Conservation (phyloP, 2,797 vertebrate species). For the Labroides dimidiatus region DNA sequence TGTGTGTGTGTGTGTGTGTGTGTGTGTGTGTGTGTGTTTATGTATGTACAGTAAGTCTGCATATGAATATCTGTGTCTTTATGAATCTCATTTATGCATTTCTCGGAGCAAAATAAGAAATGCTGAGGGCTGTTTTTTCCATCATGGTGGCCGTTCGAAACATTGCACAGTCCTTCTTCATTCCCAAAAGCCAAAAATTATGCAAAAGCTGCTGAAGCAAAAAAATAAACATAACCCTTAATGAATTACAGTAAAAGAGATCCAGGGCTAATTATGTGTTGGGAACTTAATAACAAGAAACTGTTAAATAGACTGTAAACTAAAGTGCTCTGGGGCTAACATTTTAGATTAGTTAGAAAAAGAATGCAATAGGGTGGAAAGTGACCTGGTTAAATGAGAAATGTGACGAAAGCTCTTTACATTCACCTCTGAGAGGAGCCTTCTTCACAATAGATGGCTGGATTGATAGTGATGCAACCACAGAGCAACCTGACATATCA, state of each 20-base stretch:
- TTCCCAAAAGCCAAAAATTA: conserved; percentile 65
- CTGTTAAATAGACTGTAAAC: conserved; percentile 46
- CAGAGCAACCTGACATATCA: conserved; percentile 70
- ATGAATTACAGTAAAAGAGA: conserved; percentile 62
- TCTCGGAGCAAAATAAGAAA: conserved; percentile 72
- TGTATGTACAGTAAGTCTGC: not conserved
- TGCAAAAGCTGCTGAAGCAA: conserved; percentile 49
- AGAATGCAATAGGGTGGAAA: conserved; percentile 37
- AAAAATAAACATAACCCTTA: conserved; percentile 59
- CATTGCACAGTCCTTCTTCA: conserved; percentile 43
- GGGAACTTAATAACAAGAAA: conserved; percentile 57
- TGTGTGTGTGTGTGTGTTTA: no score
- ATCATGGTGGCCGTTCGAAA: conserved; percentile 54
- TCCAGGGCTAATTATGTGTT: conserved; percentile 52
- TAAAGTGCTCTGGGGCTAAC: conserved; percentile 23
- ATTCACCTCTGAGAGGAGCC: conserved; percentile 42
- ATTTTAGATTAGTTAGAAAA: conserved; percentile 26
- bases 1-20: conserved; percentile 3
- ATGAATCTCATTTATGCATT: conserved; percentile 78
- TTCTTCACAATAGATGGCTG: conserved; percentile 43
- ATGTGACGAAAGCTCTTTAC: conserved; percentile 51
- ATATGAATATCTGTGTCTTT: conserved; percentile 8
- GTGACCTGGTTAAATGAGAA: conserved; percentile 54
- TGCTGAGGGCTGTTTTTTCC: conserved; percentile 65
- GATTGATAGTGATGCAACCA: conserved; percentile 72